Evolutionary conservation across 2,888 invertebrate genomes (phyloP).

Genomic region (Stictocephala bisonia): DNA sequence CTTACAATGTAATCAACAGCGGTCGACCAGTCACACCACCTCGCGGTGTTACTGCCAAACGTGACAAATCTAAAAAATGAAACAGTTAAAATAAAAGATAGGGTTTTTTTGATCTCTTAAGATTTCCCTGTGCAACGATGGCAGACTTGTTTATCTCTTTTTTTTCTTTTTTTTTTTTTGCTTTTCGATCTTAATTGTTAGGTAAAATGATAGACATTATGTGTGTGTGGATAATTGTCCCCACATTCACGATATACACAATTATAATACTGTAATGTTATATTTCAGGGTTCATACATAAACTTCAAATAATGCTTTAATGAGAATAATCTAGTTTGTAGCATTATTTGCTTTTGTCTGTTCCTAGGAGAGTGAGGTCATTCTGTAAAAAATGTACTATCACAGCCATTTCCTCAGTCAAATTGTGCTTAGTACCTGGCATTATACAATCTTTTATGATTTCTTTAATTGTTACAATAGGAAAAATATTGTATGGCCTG

Average conservation of each 20-base stretch:
- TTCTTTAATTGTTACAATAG: too few species aligned
- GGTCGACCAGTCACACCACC: constrained; percentile 99
- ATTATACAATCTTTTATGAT: too few species aligned
- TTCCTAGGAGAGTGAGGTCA: too few species aligned
- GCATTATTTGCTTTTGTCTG: too few species aligned
- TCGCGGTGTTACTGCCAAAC: constrained; percentile 86
- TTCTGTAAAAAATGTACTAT: too few species aligned
- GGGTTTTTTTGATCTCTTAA: constrained; percentile 26
- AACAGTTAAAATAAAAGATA: not conserved
- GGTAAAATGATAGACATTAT: constrained; percentile 20
- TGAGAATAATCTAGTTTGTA: constrained; percentile 2
- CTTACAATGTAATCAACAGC: constrained; percentile 92
- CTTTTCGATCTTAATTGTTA: constrained; percentile 25
- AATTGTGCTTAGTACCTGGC: too few species aligned
- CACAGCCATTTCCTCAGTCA: too few species aligned
- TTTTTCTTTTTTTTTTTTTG: constrained; percentile 2
- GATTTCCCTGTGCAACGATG: constrained; percentile 39
- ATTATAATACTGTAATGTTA: not conserved
- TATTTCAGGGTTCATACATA: constrained; percentile 30
- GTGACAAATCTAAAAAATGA: constrained; percentile 88
- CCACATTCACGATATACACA: constrained; percentile 5
- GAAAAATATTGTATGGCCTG: too few species aligned
- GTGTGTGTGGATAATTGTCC: constrained; percentile 6
- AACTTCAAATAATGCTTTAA: constrained; percentile 16
- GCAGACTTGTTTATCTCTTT: constrained; percentile 1